Evolutionary conservation across 2,888 invertebrate species (phyloP).

Genomic region (Synanthedon andrenaeformis): DNA sequence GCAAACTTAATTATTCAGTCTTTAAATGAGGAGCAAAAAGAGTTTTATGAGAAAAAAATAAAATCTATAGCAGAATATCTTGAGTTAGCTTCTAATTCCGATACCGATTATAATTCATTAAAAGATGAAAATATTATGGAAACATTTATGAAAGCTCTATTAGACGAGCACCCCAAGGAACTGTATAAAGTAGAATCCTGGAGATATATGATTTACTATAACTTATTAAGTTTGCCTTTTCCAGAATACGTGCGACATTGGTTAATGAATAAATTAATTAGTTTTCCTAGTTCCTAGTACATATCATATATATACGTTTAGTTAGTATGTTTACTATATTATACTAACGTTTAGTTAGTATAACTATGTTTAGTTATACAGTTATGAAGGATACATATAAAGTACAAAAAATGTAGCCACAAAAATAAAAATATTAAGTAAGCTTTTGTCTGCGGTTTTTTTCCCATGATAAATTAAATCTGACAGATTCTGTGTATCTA

Average conservation of each 20-base stretch:
- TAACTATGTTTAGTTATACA: no score
- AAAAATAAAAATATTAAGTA: no score
- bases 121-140: constrained; percentile 69
- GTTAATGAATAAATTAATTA: constrained; percentile 74
- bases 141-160: constrained; percentile 73
- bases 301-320: no score
- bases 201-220: constrained; percentile 75
- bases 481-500: no score
- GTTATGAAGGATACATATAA: no score
- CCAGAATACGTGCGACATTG: constrained; percentile 71
- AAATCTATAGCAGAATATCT: constrained; percentile 72
- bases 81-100: constrained; percentile 42
- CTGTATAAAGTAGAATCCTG: constrained; percentile 78
- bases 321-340: no score
- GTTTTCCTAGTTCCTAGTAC: constrained; percentile 65
- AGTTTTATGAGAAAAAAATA: constrained; percentile 77
- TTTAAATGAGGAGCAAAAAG: constrained; percentile 73
- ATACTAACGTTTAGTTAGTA: no score
- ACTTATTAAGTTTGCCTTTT: constrained; percentile 69
- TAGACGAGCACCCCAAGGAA: constrained; percentile 68
- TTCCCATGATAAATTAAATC: no score
- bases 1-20: constrained; percentile 74
- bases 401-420: no score
- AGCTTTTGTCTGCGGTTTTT: no score
- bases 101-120: constrained; percentile 52